Base-by-base conservation (phyloP, 1,140 invertebrate species). In the Pinna nobilis region DNA sequence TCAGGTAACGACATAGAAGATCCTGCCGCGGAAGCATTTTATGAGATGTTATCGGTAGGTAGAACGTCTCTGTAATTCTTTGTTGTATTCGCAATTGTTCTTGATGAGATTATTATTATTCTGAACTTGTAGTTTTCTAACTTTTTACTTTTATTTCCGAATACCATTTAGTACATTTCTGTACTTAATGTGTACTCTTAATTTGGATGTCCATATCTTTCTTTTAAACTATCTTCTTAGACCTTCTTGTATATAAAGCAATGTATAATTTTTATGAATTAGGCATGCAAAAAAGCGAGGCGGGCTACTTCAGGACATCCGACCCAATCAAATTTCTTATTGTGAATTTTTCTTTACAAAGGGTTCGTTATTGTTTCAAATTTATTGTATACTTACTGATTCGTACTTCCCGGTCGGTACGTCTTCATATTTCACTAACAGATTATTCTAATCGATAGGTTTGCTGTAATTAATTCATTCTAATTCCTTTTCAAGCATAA, bases 1-100 rank as follows among this genome's bases (percentile, higher is more conserved):
- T 51, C 70, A 82, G 82, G 82, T 3, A 84, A 84, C 71, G 70
- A 82, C 33, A 82, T 84, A 11, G 73, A 77, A 11, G 82, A 84
- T 47, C 63, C 49, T 11, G 76, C 68, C 1, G 82, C 76, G 28
- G 78, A 82, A 50, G 55, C 65, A 11, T 81, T 84, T 25, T 79
- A 76, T 66, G 68, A 71, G 25, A 81, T 84, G 82, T 63, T 82
- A 15, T 71, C 74, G 64, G 81, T 84, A 79, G 68, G 60, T 78
- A 60, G 37, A 20, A 1, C 32, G 18, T 20, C 18, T n/a, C 28
- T 30, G 13, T 30, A 28, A 5, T 28, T 33, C 47, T 32, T 15
- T 41, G 25, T n/a, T 25, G 3, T 20, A 18, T 47, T 5, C 25
- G 2, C 25, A 41, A 15, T n/a, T 44, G 33, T 20, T 11, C 9